phyloP scores from a whole-genome alignment of 2,113 vertebrate species.

The Sterna hirundo region DNA sequence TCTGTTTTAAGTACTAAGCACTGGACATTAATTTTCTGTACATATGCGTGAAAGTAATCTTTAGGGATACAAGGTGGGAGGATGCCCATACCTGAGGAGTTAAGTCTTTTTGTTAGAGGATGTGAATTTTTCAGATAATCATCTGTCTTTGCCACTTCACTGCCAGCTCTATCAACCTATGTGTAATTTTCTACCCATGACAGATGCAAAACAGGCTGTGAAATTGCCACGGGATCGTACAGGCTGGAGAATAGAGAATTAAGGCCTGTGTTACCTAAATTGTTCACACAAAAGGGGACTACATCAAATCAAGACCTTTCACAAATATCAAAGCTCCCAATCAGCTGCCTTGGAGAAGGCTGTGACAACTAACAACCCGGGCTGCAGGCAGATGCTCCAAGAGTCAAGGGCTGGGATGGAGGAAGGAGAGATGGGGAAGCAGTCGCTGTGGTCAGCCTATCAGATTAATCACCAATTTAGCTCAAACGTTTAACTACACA shows the following conservation, averaged over 20 bases:
- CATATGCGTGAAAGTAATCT: background rate
- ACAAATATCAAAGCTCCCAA: background rate
- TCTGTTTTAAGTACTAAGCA: background rate
- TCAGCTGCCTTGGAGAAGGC: background rate
- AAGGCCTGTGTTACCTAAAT: background rate
- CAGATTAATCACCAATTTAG: background rate
- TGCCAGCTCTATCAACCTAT: background rate
- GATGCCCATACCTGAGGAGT: background rate
- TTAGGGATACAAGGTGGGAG: background rate
- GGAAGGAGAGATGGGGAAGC: background rate
- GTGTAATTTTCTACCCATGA: background rate
- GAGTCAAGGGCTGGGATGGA: background rate
- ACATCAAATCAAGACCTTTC: slow-evolving; percentile 6
- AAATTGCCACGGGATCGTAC: background rate
- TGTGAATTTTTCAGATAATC: slow-evolving; percentile 25
- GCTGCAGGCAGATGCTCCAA: background rate
- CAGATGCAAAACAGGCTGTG: background rate
- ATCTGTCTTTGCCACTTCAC: slow-evolving; percentile 4
- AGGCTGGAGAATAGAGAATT: background rate
- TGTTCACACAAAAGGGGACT: background rate
- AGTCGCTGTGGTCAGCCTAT: background rate
- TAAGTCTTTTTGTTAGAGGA: background rate
- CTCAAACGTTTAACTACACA: background rate
- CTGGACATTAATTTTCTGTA: background rate
- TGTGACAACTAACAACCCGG: background rate